These are phyloP conservation scores for Camelus dromedarius DNA, from an alignment of 2,113 vertebrate genomes.

Conservation along the genomic window DNA sequence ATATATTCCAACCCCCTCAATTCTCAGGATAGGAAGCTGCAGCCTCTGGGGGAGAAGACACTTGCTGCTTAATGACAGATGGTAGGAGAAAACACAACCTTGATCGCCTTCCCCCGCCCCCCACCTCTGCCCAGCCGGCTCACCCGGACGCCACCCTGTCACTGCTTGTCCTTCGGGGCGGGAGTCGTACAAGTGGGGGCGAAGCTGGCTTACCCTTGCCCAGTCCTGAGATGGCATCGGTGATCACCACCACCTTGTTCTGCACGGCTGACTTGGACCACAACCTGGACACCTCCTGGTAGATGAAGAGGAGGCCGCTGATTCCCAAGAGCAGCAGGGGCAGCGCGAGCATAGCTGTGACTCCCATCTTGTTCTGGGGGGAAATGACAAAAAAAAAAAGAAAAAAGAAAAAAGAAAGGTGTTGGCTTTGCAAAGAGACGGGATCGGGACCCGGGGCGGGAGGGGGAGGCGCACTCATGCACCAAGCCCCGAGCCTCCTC, in stretches of 20 bases:
- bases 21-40: background rate
- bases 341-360: constrained; percentile 89
- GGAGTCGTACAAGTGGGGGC: background rate
- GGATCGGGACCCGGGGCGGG: rapidly evolving
- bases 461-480: rapidly evolving
- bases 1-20: background rate
- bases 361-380: constrained; percentile 89
- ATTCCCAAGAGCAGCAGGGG: constrained; percentile 93
- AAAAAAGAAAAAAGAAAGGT: background rate
- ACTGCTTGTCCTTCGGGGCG: background rate
- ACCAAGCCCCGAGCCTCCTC: background rate
- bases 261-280: constrained; percentile 94
- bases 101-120: too few species aligned
- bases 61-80: background rate
- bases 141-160: background rate
- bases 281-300: constrained; percentile 92
- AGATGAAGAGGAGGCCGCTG: constrained; percentile 94
- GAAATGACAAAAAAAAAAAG: too few species aligned
- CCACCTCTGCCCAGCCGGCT: background rate
- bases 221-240: constrained; percentile 94
- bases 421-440: background rate
- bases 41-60: background rate
- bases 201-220: constrained; percentile 91
- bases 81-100: background rate
- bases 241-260: constrained; percentile 98